Base-by-base conservation (phyloP, 2,888 invertebrate species). In the Brachypalpus laphriformis region DNA sequence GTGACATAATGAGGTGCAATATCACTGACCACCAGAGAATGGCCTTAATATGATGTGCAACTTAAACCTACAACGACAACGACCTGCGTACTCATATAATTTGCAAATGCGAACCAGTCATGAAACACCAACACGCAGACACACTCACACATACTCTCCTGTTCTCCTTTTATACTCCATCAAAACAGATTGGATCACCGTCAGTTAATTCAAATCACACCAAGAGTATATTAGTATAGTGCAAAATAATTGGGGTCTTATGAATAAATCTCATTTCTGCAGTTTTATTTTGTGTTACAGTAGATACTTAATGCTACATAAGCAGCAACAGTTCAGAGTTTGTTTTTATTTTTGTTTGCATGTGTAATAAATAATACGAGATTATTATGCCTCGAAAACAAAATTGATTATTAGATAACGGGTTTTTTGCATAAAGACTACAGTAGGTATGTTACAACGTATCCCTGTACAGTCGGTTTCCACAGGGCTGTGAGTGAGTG, bases 231-330 rank as follows among this genome's bases (percentile, higher is more conserved):
- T 63, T 65, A 66, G 78, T 63, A 37, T 18, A 61, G 70, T 61
- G 65, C 34, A 78, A 80, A 80, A 80, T 80, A 80, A 72, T 72
- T 80, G 78, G 78, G 65, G 71, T 66, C 78, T 71, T 80, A 71
- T 71, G 71, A 78, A 72, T 80, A 80, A 80, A 80, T 71, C 72
- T 59, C 65, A 61, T 71, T 65, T 72, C 49, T 51, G 47, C 61
- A 14, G 31, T 54, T 61, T 40, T 61, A 49, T 75, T 56, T 56
- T 54, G 14, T 22, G 14, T 25, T 28, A 14, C 20, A 31, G 3
- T 47, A 54, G 40, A 66, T 49, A 25, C 75, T 75, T 57, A 49
- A 45, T 31, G 56, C n/a, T 34, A 16, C 28, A 37, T 37, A 47
- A 47, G 47, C 56, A 74, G 34, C 40, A 11, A 22, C 57, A 71